Evolutionary conservation across 2,113 vertebrate species (phyloP).

Genomic region (Neogobius melanostomus): DNA sequence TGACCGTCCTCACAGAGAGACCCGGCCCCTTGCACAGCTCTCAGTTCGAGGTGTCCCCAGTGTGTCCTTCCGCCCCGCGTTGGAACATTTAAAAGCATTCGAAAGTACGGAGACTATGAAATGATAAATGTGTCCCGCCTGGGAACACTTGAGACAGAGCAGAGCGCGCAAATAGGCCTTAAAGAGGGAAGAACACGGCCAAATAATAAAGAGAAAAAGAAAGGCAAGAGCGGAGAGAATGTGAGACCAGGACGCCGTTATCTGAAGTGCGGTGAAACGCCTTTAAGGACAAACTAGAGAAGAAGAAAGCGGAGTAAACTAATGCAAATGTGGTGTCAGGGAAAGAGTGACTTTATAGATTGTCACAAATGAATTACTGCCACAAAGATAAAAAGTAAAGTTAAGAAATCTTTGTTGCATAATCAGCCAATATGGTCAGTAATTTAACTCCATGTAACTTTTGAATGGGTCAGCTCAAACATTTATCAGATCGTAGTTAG

Average conservation of each 20-base stretch:
- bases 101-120: background rate
- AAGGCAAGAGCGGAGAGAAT: background rate
- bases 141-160: conserved; percentile 18
- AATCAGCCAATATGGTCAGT: too few species aligned
- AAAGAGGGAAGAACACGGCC: background rate
- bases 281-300: background rate
- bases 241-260: background rate
- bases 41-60: conserved; percentile 40
- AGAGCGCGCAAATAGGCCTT: background rate
- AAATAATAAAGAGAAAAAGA: background rate
- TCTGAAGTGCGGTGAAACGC: background rate
- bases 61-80: conserved; percentile 17
- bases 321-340: background rate
- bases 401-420: too few species aligned
- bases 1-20: background rate
- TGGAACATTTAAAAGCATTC: conserved; percentile 13
- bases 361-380: too few species aligned
- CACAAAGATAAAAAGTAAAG: too few species aligned
- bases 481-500: too few species aligned
- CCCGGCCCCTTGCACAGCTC: conserved; percentile 11
- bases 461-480: too few species aligned
- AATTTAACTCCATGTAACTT: too few species aligned
- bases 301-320: background rate
- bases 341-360: background rate
- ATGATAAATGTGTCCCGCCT: conserved; percentile 16